These are phyloP conservation scores for Catagonus wagneri DNA, from an alignment of 2,113 vertebrate genomes.

Conservation along the genomic window DNA sequence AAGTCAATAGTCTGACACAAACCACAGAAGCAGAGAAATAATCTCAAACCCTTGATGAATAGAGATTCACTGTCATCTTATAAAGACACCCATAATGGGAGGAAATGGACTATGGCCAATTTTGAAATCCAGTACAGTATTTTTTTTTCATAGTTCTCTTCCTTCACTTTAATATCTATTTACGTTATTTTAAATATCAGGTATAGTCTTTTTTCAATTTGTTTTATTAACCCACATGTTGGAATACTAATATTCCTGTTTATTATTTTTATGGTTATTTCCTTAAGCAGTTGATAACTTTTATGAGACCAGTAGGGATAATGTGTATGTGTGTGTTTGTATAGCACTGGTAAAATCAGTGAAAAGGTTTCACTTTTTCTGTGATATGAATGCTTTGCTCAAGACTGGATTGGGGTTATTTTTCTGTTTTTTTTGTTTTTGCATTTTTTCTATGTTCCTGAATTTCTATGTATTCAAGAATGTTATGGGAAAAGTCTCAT, in stretches of 20 bases:
- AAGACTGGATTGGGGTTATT: not conserved
- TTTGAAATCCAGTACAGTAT: not conserved
- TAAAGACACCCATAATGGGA: not conserved
- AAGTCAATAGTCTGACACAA: not conserved
- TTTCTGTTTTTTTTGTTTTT: not conserved
- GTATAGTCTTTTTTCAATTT: not conserved
- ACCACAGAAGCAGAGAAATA: not conserved
- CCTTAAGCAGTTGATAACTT: not conserved
- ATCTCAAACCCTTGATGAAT: not conserved
- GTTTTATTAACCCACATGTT: not conserved
- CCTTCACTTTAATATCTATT: not conserved
- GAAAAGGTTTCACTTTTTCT: not conserved
- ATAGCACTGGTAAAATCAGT: not conserved
- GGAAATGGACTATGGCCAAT: not conserved
- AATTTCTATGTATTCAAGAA: not conserved
- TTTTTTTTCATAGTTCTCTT: not conserved
- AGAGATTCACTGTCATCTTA: not conserved
- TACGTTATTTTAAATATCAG: constrained; percentile 9
- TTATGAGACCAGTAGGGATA: not conserved
- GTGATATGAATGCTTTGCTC: not conserved
- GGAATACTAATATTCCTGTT: not conserved
- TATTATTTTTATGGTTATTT: not conserved
- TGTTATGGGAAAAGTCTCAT: not conserved
- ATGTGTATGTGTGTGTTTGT: not conserved
- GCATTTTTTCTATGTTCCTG: not conserved